Percentiles rank a stretch among this genome's conserved stretches.
These are phyloP conservation scores for Diplolepis rosae DNA, from an alignment of 2,888 invertebrate species.

Conservation along the genomic window DNA sequence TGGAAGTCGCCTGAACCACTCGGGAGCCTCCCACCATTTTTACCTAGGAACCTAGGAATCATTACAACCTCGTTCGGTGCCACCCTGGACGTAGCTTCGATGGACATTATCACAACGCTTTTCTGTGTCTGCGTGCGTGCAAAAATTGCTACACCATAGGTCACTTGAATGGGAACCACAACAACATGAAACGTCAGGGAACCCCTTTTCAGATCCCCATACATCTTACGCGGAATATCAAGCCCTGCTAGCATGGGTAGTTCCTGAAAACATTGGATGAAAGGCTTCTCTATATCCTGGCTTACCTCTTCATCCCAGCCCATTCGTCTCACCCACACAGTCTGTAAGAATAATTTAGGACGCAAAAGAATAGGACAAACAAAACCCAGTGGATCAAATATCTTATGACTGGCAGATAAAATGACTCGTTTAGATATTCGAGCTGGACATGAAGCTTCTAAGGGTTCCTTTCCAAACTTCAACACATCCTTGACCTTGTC, in stretches of 20 bases:
- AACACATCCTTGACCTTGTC: slow-evolving; percentile 35
- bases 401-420: slow-evolving; percentile 44
- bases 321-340: slow-evolving; percentile 31
- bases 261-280: slow-evolving; percentile 8
- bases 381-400: slow-evolving; percentile 50
- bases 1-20: too few relatives aligned
- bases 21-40: too few relatives aligned
- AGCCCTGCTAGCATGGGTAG: slow-evolving; percentile 34
- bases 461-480: neutral
- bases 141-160: slow-evolving; percentile 52
- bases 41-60: too few relatives aligned
- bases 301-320: slow-evolving; percentile 41
- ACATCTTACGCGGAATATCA: slow-evolving; percentile 43
- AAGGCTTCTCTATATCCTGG: neutral
- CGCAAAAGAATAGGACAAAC: slow-evolving; percentile 36
- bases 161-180: slow-evolving; percentile 52
- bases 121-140: slow-evolving; percentile 17
- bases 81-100: slow-evolving; percentile 55
- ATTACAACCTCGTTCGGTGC: slow-evolving; percentile 42
- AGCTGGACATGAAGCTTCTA: neutral
- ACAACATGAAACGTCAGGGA: slow-evolving; percentile 51
- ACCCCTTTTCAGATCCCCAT: slow-evolving; percentile 1
- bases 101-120: neutral
- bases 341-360: slow-evolving; percentile 44
- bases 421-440: slow-evolving; percentile 46